Conservation (phyloP, 1,140 invertebrate species). For the Magallana angulata region DNA sequence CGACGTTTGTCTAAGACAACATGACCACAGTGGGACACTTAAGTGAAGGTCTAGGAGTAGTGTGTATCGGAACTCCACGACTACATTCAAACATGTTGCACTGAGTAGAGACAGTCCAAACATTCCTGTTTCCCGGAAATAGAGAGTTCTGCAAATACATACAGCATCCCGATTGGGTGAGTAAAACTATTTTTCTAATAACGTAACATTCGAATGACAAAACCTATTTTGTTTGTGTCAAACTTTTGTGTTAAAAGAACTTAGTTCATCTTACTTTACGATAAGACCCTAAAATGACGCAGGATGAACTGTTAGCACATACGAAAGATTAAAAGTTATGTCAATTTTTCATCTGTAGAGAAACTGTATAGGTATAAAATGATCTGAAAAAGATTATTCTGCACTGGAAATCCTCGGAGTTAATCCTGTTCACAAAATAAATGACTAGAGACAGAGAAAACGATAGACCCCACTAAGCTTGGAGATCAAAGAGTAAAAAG, state of each 20-base stretch:
- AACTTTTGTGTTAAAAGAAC: too few relatives aligned
- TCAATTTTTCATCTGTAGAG: too few relatives aligned
- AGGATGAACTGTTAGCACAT: too few relatives aligned
- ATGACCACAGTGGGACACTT: conserved; percentile 2
- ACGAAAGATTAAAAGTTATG: too few relatives aligned
- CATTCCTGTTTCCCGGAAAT: conserved; percentile 27
- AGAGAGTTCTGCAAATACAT: neutral
- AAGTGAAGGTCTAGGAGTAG: neutral
- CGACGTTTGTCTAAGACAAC: conserved; percentile 13
- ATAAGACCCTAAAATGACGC: too few relatives aligned
- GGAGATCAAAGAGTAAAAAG: conserved; percentile 7
- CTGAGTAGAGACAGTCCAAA: neutral
- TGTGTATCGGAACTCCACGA: neutral
- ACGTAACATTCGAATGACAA: neutral
- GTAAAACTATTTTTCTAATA: neutral
- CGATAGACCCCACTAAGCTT: neutral
- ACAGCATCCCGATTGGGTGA: neutral
- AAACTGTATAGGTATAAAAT: too few relatives aligned
- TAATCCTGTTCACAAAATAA: conserved; percentile 2
- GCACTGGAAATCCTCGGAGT: neutral
- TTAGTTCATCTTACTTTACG: too few relatives aligned
- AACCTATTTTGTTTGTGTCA: too few relatives aligned
- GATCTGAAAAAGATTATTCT: too few relatives aligned
- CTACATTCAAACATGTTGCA: conserved; percentile 11
- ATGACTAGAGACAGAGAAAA: neutral